Percentiles rank a stretch among this genome's conserved stretches.
phyloP scores from a whole-genome alignment of 2,797 vertebrate species.

The Protonibea diacanthus region DNA sequence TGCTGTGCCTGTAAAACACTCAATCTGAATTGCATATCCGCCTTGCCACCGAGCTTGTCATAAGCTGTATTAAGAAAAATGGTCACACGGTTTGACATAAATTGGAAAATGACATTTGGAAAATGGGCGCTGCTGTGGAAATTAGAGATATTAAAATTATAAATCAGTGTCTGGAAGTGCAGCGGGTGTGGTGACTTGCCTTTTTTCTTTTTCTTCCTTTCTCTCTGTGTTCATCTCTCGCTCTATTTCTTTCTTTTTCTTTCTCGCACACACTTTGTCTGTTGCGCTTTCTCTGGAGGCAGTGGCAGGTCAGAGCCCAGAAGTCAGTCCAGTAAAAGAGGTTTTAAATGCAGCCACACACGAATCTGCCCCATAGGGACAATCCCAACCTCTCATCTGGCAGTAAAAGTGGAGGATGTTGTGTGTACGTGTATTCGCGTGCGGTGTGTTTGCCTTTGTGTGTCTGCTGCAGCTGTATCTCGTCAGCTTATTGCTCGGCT shows the following conservation, averaged over 20 bases:
- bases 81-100: constrained; percentile 91
- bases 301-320: constrained; percentile 47
- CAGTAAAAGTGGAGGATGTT: constrained; percentile 55
- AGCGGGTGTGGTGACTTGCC: constrained; percentile 64
- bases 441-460: constrained; percentile 37
- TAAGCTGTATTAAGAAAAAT: constrained; percentile 95
- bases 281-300: constrained; percentile 56
- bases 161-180: constrained; percentile 91
- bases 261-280: constrained; percentile 56
- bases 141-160: constrained; percentile 97
- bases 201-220: constrained; percentile 56
- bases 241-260: constrained; percentile 50
- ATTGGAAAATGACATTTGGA: constrained; percentile 95
- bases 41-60: constrained; percentile 88
- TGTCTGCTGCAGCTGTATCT: constrained; percentile 55
- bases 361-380: constrained; percentile 52
- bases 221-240: constrained; percentile 48
- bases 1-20: constrained; percentile 83
- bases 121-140: constrained; percentile 89
- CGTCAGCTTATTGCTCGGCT: constrained; percentile 76
- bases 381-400: constrained; percentile 57
- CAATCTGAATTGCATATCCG: constrained; percentile 91
- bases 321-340: constrained; percentile 67
- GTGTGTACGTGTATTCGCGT: constrained; percentile 48
- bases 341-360: constrained; percentile 69